A percentile compares a stretch with the other conserved stretches of the same genome.
Conservation (phyloP, 2,113 vertebrate species). For the Porphyrio hochstetteri region DNA sequence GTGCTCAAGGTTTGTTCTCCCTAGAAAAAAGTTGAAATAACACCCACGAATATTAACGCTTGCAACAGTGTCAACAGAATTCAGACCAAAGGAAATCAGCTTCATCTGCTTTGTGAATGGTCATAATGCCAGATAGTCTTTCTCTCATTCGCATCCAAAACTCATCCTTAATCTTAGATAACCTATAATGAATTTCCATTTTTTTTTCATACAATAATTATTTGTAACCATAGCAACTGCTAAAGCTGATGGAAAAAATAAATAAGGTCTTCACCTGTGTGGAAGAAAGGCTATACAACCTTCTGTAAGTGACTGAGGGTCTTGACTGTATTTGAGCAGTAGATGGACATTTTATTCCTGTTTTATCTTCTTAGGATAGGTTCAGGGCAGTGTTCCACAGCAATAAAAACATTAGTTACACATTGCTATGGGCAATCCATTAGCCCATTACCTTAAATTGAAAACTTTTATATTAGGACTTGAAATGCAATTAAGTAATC, state of each 20-base stretch:
- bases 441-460: not conserved
- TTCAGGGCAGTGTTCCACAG: not conserved
- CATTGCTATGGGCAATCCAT: not conserved
- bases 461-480: not conserved
- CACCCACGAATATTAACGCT: not conserved
- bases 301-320: not conserved
- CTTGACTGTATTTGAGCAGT: not conserved
- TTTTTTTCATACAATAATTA: rapidly evolving
- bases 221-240: not conserved
- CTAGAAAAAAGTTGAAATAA: not conserved
- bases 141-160: not conserved
- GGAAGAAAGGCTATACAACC: not conserved
- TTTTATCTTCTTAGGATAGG: not conserved
- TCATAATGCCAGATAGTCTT: not conserved
- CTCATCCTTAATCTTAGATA: not conserved
- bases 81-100: not conserved
- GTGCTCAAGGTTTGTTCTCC: not conserved
- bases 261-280: not conserved
- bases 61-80: not conserved
- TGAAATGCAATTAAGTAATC: conserved; percentile 14
- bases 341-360: not conserved
- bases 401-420: not conserved
- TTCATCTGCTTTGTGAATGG: not conserved
- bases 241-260: not conserved
- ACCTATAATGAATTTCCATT: not conserved